phyloP scores from a whole-genome alignment of 2,113 vertebrate species.

The Cinclus cinclus region DNA sequence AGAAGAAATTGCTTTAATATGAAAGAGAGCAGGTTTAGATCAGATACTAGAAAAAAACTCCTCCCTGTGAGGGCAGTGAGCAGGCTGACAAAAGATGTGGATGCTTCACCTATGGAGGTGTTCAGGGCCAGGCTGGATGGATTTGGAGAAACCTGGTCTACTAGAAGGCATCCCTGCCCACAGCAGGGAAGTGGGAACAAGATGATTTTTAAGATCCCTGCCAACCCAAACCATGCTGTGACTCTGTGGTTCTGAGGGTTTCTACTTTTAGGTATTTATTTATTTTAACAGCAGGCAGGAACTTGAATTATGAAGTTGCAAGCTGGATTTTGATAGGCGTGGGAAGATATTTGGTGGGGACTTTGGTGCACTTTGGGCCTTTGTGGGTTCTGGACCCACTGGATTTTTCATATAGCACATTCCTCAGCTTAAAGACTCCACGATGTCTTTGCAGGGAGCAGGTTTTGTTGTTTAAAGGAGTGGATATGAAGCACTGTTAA shows the following conservation, averaged over 20 bases:
- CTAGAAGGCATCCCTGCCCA: not conserved
- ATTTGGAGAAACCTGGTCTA: not conserved
- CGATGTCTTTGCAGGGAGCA: rapidly evolving
- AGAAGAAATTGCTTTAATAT: not conserved
- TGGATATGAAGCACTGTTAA: not conserved
- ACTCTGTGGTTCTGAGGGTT: not conserved
- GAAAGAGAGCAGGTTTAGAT: not conserved
- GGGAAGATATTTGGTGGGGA: not conserved
- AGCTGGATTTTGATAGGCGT: not conserved
- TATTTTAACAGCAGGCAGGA: not conserved
- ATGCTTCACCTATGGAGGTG: not conserved
- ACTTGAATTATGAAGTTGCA: not conserved
- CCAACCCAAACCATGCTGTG: not conserved
- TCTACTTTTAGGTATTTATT: not conserved
- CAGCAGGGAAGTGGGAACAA: not conserved
- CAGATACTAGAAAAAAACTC: not conserved
- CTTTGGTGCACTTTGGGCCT: not conserved
- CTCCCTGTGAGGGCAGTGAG: not conserved
- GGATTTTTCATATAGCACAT: not conserved
- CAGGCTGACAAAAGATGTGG: not conserved
- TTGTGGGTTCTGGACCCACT: not conserved
- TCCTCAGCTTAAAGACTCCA: not conserved
- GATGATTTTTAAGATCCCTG: not conserved
- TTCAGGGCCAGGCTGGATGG: not conserved
- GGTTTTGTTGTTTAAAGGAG: not conserved